Evolutionary conservation across 2,888 invertebrate species (phyloP).

Genomic region (Oscheius onirici): DNA sequence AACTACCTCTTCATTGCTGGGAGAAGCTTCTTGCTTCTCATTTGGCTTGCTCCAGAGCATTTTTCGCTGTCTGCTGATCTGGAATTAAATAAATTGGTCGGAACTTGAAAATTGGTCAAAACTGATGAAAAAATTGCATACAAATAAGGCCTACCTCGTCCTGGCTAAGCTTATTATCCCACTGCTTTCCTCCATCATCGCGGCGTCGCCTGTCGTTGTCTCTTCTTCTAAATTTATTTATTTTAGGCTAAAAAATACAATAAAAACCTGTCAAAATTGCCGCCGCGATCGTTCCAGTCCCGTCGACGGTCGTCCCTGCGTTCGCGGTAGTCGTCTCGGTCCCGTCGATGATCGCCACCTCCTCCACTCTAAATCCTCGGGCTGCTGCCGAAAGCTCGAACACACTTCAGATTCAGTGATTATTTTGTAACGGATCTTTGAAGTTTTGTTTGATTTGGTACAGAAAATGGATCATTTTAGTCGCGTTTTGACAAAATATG

Average conservation of each 20-base stretch:
- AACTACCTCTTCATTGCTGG: not conserved
- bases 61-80: conserved; percentile 19
- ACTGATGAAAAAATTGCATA: not conserved
- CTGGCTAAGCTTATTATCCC: conserved; percentile 11
- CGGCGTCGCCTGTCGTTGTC: not conserved
- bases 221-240: not conserved
- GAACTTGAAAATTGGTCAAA: not conserved
- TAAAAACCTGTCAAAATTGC: not conserved
- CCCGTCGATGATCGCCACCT: not conserved
- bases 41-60: conserved; percentile 28
- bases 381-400: not conserved
- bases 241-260: not conserved
- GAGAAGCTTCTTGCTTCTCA: not conserved
- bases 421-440: not conserved
- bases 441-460: not conserved
- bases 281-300: not conserved
- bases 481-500: not conserved
- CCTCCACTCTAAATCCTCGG: conserved; percentile 6
- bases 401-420: not conserved
- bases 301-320: not conserved
- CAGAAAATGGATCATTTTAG: no score
- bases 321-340: not conserved
- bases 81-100: not conserved
- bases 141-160: conserved; percentile 1
- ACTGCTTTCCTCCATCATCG: not conserved